A percentile compares a stretch with the other conserved stretches of the same genome.
phyloP scores from a whole-genome alignment of 92 coral and sea anemone species.

The Pocillopora meandrina region DNA sequence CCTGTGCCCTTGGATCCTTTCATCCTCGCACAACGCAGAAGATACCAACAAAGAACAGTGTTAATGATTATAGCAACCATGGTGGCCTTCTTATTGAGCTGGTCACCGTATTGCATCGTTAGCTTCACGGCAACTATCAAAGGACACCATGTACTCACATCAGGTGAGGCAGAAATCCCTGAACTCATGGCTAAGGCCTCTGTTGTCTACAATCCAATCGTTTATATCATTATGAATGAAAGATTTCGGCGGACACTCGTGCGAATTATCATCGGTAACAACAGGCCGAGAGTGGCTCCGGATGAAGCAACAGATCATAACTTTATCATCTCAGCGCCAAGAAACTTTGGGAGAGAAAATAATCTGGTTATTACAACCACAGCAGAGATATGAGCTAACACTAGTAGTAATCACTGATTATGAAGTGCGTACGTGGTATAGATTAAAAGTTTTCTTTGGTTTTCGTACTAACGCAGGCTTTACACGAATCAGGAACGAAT shows the following conservation, averaged over 20 bases:
- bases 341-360: no score
- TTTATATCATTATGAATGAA: slow-evolving; percentile 57
- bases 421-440: no score
- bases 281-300: background rate
- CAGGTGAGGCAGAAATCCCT: slow-evolving; percentile 61
- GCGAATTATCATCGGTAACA: slow-evolving; percentile 4
- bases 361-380: no score
- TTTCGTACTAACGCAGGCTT: no score
- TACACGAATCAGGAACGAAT: no score
- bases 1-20: background rate
- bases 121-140: slow-evolving; percentile 52
- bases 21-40: slow-evolving; percentile 17
- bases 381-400: no score
- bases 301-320: background rate
- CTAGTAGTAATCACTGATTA: no score
- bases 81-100: slow-evolving; percentile 60
- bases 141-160: slow-evolving; percentile 37
- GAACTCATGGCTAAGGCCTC: slow-evolving; percentile 81
- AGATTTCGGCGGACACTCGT: slow-evolving; percentile 35
- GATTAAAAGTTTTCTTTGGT: no score
- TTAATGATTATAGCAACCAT: slow-evolving; percentile 40
- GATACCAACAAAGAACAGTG: slow-evolving; percentile 39
- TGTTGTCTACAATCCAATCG: slow-evolving; percentile 69
- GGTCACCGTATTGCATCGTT: slow-evolving; percentile 70
- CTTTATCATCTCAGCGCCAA: no score